Evolutionary conservation across 2,888 invertebrate species (phyloP).

Genomic region (Platycheirus albimanus): DNA sequence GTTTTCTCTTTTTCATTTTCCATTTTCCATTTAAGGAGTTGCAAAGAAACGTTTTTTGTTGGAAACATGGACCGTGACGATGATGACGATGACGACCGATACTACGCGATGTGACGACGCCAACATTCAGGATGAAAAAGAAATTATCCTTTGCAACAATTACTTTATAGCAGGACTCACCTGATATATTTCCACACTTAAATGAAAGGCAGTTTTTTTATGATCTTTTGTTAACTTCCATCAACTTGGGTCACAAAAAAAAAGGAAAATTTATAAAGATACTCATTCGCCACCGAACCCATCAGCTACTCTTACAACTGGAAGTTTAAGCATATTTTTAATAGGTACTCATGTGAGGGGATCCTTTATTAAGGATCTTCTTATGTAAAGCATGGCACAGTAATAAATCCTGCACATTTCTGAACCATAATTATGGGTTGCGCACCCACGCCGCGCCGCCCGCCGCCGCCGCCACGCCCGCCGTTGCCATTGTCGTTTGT

Average conservation of each 20-base stretch:
- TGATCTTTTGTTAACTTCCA: conserved; percentile 28
- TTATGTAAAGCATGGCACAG: conserved; percentile 29
- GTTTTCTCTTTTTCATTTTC: conserved; percentile 3
- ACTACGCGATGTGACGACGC: too few species aligned
- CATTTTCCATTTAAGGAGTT: background rate
- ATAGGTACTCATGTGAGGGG: background rate
- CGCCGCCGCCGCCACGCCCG: too few species aligned
- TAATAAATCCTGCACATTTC: conserved; percentile 59
- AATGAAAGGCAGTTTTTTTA: conserved; percentile 45
- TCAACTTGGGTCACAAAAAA: conserved; percentile 9
- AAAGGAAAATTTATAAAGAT: background rate
- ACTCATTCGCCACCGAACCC: background rate
- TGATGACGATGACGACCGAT: conserved; percentile 1
- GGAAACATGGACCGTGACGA: conserved; percentile 41
- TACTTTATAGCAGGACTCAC: conserved; percentile 20
- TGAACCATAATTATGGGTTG: conserved; percentile 49
- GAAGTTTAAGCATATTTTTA: conserved; percentile 10
- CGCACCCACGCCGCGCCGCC: conserved; percentile 7
- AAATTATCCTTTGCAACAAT: conserved; percentile 52
- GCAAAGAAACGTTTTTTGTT: conserved; percentile 20
- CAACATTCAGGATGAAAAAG: conserved; percentile 6
- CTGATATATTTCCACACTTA: conserved; percentile 41
- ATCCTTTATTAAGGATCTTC: conserved; percentile 44
- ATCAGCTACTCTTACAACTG: background rate
- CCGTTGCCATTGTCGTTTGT: too few species aligned